Evolutionary conservation across 2,797 vertebrate genomes (phyloP).

Genomic region (Sarcophilus harrisii): DNA sequence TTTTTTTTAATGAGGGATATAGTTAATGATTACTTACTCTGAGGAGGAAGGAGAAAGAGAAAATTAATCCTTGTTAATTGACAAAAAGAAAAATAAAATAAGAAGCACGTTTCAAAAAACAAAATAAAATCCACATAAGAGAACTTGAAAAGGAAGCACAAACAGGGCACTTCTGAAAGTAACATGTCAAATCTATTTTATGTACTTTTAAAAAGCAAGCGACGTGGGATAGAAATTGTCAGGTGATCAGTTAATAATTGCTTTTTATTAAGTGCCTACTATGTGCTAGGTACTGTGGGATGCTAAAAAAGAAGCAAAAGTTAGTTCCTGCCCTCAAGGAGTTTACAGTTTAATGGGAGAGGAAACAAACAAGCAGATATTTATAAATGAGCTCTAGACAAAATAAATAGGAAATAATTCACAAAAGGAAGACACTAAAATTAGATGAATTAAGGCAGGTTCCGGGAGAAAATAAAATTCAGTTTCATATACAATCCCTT

Average conservation of each 20-base stretch:
- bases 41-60: too few relatives aligned
- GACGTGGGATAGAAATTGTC: neutral
- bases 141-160: neutral
- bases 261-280: neutral
- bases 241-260: neutral
- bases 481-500: neutral
- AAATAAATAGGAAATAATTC: neutral
- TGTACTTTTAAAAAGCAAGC: neutral
- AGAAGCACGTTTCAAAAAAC: too few relatives aligned
- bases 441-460: neutral
- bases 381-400: neutral
- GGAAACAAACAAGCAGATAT: neutral
- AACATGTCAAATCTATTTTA: neutral
- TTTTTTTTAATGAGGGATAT: neutral
- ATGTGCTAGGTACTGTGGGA: neutral
- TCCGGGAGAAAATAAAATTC: neutral
- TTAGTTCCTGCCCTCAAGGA: neutral
- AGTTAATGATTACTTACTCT: neutral
- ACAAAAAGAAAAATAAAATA: neutral
- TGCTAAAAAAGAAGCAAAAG: neutral
- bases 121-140: neutral
- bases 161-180: neutral
- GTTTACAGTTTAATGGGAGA: neutral
- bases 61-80: neutral
- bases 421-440: neutral